Evolutionary conservation across 2,113 vertebrate genomes (phyloP).

Genomic region (Ceyx melanurus): DNA sequence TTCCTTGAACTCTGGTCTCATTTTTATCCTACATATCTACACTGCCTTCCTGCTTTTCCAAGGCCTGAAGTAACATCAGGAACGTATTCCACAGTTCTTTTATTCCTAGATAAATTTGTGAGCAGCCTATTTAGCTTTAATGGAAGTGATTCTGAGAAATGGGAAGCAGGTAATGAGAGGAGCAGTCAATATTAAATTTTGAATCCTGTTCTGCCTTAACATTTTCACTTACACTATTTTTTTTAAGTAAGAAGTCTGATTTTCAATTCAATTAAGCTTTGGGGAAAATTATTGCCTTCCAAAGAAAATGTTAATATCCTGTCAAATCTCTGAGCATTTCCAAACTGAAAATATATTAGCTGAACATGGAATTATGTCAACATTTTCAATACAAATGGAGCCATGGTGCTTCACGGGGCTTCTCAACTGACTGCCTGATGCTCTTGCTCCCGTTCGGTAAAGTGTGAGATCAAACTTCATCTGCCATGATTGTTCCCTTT

Average conservation of each 20-base stretch:
- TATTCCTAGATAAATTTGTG: not conserved
- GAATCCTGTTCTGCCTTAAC: constrained; percentile 14
- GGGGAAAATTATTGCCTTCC: constrained; percentile 58
- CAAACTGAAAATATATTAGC: constrained; percentile 61
- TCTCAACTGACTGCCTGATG: not conserved
- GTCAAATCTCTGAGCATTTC: constrained; percentile 51
- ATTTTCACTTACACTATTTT: constrained; percentile 24
- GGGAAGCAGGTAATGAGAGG: not conserved
- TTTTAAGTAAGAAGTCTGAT: constrained; percentile 24
- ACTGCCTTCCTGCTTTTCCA: not conserved
- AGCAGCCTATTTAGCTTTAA: not conserved
- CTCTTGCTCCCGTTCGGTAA: not conserved
- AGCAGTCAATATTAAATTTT: constrained; percentile 11
- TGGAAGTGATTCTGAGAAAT: not conserved
- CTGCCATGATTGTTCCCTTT: not conserved
- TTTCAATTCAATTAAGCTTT: constrained; percentile 57
- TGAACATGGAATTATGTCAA: constrained; percentile 59
- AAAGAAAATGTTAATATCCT: constrained; percentile 63
- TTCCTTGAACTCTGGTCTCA: not conserved
- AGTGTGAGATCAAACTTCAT: not conserved
- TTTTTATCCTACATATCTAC: not conserved
- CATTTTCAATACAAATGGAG: constrained; percentile 19
- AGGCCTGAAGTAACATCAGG: not conserved
- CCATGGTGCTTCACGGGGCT: not conserved
- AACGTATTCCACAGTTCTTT: not conserved